phyloP scores from a whole-genome alignment of 2,113 vertebrate species.

The Cryptomyrus ogoouensis region DNA sequence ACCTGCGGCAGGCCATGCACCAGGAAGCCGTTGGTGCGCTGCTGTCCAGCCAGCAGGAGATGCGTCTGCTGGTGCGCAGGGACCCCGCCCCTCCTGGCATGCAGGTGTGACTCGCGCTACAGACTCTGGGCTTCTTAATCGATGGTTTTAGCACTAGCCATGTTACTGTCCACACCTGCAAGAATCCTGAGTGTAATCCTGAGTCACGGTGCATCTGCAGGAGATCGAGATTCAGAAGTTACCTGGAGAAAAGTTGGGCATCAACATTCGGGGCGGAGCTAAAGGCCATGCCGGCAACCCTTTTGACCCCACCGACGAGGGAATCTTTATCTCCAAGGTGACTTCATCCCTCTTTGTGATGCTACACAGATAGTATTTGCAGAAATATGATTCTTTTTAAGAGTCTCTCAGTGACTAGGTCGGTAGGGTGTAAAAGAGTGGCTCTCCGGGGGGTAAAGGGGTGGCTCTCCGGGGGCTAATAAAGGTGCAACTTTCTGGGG shows the following conservation, averaged over 20 bases:
- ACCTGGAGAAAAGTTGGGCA: constrained; percentile 88
- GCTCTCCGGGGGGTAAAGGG: background rate
- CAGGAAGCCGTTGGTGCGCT: constrained; percentile 86
- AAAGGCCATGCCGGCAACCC: constrained; percentile 92
- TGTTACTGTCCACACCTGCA: background rate
- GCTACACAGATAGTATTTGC: background rate
- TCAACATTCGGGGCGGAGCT: constrained; percentile 89
- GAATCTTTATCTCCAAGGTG: constrained; percentile 97
- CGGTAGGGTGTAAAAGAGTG: background rate
- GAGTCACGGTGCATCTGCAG: constrained; percentile 40
- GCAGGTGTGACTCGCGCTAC: constrained; percentile 58
- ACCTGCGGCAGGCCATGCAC: constrained; percentile 86
- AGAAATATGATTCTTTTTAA: background rate
- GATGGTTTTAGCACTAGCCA: too few species aligned
- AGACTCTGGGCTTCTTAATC: background rate
- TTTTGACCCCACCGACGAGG: constrained; percentile 85
- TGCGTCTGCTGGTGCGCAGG: constrained; percentile 76
- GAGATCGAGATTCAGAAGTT: constrained; percentile 85
- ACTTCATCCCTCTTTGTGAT: background rate
- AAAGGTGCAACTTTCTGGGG: background rate
- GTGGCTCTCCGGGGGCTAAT: background rate
- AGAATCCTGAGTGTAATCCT: background rate
- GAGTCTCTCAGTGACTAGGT: background rate
- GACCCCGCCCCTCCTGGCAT: constrained; percentile 88
- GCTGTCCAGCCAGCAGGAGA: constrained; percentile 77